Conservation (phyloP, 2,888 invertebrate genomes). For the Agonopterix subpropinquella region DNA sequence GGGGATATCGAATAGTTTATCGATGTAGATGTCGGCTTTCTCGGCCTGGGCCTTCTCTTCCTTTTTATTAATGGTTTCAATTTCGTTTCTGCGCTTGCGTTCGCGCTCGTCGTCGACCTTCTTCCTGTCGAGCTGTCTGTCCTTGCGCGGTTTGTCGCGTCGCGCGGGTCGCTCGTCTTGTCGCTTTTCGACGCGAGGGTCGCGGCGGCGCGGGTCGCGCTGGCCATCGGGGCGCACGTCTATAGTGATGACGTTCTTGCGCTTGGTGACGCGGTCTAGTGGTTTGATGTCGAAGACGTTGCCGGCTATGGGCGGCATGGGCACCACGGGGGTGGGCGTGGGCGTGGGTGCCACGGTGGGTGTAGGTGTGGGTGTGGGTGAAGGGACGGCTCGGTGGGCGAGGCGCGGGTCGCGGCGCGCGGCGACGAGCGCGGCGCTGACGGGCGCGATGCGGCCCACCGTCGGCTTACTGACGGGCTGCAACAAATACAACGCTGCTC, state of each 20-base stretch:
- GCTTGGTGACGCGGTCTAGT: constrained; percentile 54
- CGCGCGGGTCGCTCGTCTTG: neutral
- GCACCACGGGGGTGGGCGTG: constrained; percentile 13
- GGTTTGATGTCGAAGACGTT: constrained; percentile 69
- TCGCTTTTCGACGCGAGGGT: constrained; percentile 25
- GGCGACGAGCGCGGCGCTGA: constrained; percentile 42
- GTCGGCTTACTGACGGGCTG: constrained; percentile 52
- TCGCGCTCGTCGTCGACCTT: constrained; percentile 9
- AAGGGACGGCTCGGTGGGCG: constrained; percentile 20
- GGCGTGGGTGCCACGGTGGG: constrained; percentile 14
- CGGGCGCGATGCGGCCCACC: constrained; percentile 54
- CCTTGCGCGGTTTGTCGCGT: constrained; percentile 6
- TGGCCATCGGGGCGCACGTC: constrained; percentile 44
- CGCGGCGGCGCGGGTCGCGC: constrained; percentile 27
- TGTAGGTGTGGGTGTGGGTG: neutral
- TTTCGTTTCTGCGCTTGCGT: neutral
- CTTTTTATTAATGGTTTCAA: neutral
- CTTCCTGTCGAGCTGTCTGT: constrained; percentile 3
- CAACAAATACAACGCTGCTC: constrained; percentile 10
- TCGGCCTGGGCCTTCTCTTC: constrained; percentile 14
- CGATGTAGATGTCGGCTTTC: constrained; percentile 29
- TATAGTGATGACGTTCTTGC: constrained; percentile 66
- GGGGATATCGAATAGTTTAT: constrained; percentile 27
- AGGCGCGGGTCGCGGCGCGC: constrained; percentile 45
- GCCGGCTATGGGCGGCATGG: constrained; percentile 41